Conservation (phyloP, 2,888 invertebrate genomes). For the Coecobrya sp. region DNA sequence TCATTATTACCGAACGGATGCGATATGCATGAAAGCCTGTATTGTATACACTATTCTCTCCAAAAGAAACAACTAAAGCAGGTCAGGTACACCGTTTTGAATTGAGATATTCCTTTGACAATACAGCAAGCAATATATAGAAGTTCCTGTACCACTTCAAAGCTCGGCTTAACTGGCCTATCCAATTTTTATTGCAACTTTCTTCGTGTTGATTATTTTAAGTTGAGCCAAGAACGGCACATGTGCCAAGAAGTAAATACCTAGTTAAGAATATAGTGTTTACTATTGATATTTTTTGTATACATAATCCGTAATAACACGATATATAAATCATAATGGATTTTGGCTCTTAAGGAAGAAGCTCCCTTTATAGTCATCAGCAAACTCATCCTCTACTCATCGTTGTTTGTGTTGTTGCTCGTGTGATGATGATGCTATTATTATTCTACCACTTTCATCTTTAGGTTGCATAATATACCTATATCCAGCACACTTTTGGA, state of each 20-base stretch:
- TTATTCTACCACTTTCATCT: not conserved
- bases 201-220: conserved; percentile 47
- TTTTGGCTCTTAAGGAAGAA: conserved; percentile 39
- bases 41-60: not conserved
- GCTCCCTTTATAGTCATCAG: not conserved
- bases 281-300: not conserved
- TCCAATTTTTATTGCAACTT: conserved; percentile 10
- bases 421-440: conserved; percentile 39
- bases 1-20: not conserved
- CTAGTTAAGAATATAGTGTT: not conserved
- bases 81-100: not conserved
- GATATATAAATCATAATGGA: conserved; percentile 51
- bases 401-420: not conserved
- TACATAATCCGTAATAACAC: not conserved
- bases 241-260: conserved; percentile 48
- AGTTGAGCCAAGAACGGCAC: conserved; percentile 51
- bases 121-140: not conserved
- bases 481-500: not conserved
- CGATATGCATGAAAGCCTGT: not conserved
- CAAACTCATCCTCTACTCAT: not conserved
- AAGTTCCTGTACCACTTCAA: not conserved
- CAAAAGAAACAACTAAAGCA: not conserved
- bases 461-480: not conserved
- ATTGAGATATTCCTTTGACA: not conserved
- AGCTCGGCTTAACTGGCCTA: not conserved